phyloP scores from a whole-genome alignment of 2,888 invertebrate species.

The Malthinus seriepunctatus region DNA sequence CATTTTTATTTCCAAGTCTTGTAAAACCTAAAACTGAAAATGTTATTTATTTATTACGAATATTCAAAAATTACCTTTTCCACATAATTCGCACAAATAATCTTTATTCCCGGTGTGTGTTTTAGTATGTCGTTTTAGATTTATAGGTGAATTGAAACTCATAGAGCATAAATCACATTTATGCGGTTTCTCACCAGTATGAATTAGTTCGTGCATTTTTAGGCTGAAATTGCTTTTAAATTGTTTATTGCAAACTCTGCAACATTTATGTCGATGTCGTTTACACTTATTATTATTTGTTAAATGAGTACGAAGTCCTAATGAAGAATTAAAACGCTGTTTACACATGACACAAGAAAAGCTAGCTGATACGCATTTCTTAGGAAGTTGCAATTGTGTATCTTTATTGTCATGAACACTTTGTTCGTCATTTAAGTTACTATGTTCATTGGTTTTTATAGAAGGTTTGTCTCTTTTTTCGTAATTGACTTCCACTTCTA shows the following conservation, averaged over 20 bases:
- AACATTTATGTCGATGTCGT: not conserved
- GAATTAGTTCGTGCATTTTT: not conserved
- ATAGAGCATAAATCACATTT: constrained; percentile 16
- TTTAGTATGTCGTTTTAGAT: constrained; percentile 16
- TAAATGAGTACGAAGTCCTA: not conserved
- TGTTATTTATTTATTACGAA: not conserved
- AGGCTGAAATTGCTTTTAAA: not conserved
- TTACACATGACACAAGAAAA: not conserved
- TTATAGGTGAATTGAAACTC: constrained; percentile 10
- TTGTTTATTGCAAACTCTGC: not conserved
- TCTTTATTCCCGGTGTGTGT: constrained; percentile 9
- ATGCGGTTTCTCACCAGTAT: not conserved
- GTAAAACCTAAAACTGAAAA: constrained; percentile 7
- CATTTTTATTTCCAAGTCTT: constrained; percentile 8
- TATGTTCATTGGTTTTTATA: too few relatives aligned
- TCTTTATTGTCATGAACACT: too few relatives aligned
- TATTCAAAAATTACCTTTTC: not conserved
- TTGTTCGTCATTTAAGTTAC: too few relatives aligned
- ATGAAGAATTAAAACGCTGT: not conserved
- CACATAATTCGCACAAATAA: not conserved
- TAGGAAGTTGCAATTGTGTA: too few relatives aligned
- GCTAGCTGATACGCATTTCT: too few relatives aligned
- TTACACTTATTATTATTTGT: not conserved
- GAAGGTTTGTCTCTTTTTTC: too few relatives aligned
- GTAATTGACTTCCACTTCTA: too few relatives aligned